Evolutionary conservation across 2,797 vertebrate genomes (phyloP).

Genomic region (Sparus aurata): DNA sequence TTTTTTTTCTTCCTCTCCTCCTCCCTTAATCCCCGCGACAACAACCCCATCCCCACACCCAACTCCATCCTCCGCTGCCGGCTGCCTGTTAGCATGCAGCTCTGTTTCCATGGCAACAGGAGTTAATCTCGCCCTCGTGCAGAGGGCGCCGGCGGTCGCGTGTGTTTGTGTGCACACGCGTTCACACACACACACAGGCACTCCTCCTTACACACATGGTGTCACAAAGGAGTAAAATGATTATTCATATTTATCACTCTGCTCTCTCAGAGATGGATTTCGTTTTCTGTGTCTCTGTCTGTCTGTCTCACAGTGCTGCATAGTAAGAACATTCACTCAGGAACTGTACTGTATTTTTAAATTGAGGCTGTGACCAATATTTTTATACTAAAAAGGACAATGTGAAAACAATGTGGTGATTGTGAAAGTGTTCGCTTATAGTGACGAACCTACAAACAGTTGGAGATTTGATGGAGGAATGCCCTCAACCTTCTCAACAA

Average conservation of each 20-base stretch:
- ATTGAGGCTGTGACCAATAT: not conserved
- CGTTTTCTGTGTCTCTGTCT: conserved; percentile 3
- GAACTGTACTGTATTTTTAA: not conserved
- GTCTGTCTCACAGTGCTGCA: not conserved
- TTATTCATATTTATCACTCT: conserved; percentile 49
- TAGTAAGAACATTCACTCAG: not conserved
- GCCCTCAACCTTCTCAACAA: too few species aligned
- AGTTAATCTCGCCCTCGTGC: conserved; percentile 59
- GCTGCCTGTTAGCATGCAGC: conserved; percentile 64
- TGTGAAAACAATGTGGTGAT: not conserved
- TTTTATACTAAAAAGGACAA: not conserved
- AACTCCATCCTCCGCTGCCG: conserved; percentile 15
- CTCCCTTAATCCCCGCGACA: conserved; percentile 54
- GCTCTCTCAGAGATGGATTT: conserved; percentile 18
- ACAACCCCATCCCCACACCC: conserved; percentile 5
- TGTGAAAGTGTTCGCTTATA: not conserved
- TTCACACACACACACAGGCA: conserved; percentile 4
- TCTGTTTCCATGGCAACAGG: conserved; percentile 80
- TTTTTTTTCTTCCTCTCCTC: not conserved
- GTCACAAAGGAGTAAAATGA: conserved; percentile 42
- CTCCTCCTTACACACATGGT: conserved; percentile 10
- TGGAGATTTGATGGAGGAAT: too few species aligned
- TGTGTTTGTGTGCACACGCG: conserved; percentile 34
- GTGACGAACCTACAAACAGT: not conserved
- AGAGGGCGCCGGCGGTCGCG: conserved; percentile 37